phyloP scores from a whole-genome alignment of 2,888 invertebrate genomes.

The Dynastes grantii region DNA sequence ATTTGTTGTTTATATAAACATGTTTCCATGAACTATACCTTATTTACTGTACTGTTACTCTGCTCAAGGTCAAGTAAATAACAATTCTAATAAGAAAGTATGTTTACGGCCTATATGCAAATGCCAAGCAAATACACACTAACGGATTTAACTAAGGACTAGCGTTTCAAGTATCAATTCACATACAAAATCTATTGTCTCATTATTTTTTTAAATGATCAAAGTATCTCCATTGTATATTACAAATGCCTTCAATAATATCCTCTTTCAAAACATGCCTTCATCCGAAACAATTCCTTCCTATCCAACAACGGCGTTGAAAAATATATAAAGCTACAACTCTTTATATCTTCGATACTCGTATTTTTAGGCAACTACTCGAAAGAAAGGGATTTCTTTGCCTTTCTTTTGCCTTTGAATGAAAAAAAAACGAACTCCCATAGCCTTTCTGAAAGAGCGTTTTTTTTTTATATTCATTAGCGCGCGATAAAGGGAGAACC shows the following conservation, averaged over 20 bases:
- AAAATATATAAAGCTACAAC: background rate
- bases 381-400: background rate
- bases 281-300: background rate
- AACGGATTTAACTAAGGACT: too few relatives aligned
- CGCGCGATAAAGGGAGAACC: constrained; percentile 19
- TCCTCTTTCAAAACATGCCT: background rate
- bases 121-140: too few relatives aligned
- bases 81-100: too few relatives aligned
- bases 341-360: background rate
- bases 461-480: constrained; percentile 30
- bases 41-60: too few relatives aligned
- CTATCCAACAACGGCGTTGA: background rate
- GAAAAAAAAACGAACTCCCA: background rate
- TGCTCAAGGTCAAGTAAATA: too few relatives aligned
- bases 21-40: too few relatives aligned
- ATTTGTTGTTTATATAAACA: too few relatives aligned
- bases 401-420: background rate
- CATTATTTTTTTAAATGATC: too few relatives aligned
- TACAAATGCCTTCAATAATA: background rate
- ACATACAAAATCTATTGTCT: too few relatives aligned
- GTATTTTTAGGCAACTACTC: constrained; percentile 1
- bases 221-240: background rate
- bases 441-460: background rate
- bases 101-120: too few relatives aligned
- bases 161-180: too few relatives aligned